These are phyloP conservation scores for Crotalus tigris DNA, from an alignment of 2,113 vertebrate genomes.

Conservation along the genomic window DNA sequence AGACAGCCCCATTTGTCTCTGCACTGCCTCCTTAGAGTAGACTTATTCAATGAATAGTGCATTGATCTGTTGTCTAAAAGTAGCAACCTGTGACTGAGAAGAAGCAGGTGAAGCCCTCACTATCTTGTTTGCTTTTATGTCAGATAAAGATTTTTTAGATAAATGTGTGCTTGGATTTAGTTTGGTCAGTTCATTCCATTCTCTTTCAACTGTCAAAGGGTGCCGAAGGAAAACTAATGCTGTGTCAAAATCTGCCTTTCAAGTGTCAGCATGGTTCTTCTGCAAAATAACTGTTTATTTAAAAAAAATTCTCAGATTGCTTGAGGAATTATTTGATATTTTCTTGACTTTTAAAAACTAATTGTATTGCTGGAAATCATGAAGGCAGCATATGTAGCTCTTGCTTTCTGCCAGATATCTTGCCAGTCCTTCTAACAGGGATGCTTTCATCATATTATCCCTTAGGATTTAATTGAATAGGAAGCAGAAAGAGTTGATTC, in stretches of 20 bases:
- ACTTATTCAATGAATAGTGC: neutral
- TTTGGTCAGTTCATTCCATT: neutral
- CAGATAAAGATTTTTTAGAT: neutral
- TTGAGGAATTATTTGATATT: neutral
- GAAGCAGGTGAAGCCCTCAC: conserved; percentile 15
- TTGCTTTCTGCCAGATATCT: neutral
- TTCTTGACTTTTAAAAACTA: neutral
- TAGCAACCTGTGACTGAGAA: neutral
- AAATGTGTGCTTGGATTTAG: conserved; percentile 9
- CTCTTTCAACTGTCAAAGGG: neutral
- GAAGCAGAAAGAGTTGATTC: neutral
- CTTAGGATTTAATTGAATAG: neutral
- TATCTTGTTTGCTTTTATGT: neutral
- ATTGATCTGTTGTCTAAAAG: fast-evolving
- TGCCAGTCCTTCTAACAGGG: neutral
- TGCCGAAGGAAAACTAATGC: neutral
- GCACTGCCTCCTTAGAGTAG: neutral
- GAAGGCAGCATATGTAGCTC: neutral
- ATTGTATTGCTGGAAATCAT: neutral
- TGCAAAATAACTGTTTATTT: neutral
- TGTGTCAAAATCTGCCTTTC: neutral
- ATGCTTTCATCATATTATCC: neutral
- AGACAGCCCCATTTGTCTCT: fast-evolving
- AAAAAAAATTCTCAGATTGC: neutral
- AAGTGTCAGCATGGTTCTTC: neutral